Percentiles rank a stretch among this genome's conserved stretches.
Evolutionary conservation across 2,113 vertebrate genomes (phyloP).

Genomic region (Hypanus sabinus): DNA sequence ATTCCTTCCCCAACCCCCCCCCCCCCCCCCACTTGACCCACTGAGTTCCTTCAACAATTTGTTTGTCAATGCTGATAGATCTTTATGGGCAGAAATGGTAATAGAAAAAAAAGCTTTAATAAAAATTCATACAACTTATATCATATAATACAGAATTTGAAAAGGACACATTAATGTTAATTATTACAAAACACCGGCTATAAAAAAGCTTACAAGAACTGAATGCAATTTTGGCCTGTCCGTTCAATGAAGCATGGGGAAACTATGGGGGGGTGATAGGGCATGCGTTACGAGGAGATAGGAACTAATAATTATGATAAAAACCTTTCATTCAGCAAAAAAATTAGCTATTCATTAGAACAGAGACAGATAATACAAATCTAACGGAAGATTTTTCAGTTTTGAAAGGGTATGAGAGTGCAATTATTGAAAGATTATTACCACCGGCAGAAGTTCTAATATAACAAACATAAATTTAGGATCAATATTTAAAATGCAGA

Average conservation of each 20-base stretch:
- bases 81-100: neutral
- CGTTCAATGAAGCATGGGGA: neutral
- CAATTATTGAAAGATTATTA: slow-evolving; percentile 1
- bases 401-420: neutral
- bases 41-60: too few species aligned
- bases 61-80: too few species aligned
- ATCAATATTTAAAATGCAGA: slow-evolving; percentile 11
- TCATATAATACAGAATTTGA: neutral
- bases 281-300: neutral
- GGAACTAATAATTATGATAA: neutral
- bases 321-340: neutral
- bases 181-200: neutral
- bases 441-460: neutral
- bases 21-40: too few species aligned
- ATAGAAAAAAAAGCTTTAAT: neutral
- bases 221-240: neutral
- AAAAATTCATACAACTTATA: neutral
- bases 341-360: neutral
- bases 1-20: too few species aligned
- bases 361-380: neutral
- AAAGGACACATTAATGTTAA: neutral
- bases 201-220: neutral
- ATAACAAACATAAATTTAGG: neutral
- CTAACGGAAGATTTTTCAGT: neutral
- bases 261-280: neutral